Evolutionary conservation across 2,113 vertebrate genomes (phyloP).

Genomic region (Cynoglossus semilaevis): DNA sequence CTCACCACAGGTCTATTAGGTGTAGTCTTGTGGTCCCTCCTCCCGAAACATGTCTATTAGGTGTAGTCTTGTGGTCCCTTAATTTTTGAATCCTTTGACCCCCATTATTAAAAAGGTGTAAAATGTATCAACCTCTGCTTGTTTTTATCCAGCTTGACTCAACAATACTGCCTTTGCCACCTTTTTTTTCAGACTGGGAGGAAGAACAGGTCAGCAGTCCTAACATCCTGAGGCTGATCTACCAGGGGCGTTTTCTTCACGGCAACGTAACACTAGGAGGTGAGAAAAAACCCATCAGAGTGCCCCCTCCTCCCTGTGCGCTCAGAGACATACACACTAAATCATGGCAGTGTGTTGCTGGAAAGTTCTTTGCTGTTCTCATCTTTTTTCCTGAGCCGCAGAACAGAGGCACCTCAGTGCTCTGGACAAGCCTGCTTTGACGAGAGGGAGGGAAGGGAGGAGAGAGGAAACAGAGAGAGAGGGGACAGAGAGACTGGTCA

Average conservation of each 20-base stretch:
- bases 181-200: constrained; percentile 86
- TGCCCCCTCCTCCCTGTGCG: neutral
- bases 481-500: constrained; percentile 51
- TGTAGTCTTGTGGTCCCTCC: no score
- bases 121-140: no score
- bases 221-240: constrained; percentile 95
- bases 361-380: constrained; percentile 65
- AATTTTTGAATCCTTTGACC: neutral
- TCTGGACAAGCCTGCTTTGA: constrained; percentile 70
- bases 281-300: constrained; percentile 63
- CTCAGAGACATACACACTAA: constrained; percentile 31
- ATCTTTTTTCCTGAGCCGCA: constrained; percentile 53
- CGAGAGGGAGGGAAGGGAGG: constrained; percentile 51
- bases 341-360: constrained; percentile 51
- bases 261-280: constrained; percentile 99
- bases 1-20: no score
- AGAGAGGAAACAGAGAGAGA: constrained; percentile 60
- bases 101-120: neutral
- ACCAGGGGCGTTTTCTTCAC: constrained; percentile 97
- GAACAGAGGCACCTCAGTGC: constrained; percentile 73
- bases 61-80: no score
- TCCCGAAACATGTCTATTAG: no score
- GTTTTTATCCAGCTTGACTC: neutral
- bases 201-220: constrained; percentile 98
- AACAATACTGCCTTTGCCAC: constrained; percentile 8